Evolutionary conservation across 2,888 invertebrate species (phyloP), one percentile per base, ranked within the genome.

Genomic region (Belgica antarctica): DNA sequence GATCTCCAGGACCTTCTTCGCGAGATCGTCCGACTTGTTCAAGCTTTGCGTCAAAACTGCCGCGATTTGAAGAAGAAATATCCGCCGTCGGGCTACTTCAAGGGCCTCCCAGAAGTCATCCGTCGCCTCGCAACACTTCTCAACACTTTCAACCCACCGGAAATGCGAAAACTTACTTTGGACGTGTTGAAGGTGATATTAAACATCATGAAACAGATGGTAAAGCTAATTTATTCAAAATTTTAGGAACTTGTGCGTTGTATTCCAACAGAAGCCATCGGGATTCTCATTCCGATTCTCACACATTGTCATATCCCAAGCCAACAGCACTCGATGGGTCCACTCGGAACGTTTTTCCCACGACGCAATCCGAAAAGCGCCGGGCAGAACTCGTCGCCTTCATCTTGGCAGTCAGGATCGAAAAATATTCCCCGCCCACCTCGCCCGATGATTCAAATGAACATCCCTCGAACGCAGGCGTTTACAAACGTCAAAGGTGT

Each of bases 41-140:
- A 89, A 63, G 89, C 90, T 72, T 81, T 90, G 72, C 84, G 90
- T 77, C 82, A 77, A 10, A 77, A 77, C 46, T 73, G 78, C 4
- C 78, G 79, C 52, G 78, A 76, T 70, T 77, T 78, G 5, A 77
- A 78, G 24, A 78, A 76, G 72, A 78, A 78, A 59, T 76, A 77
- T 72, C 76, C 78, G 72, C 73, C 72, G 72, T 1, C 41, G 70
- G 52, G 71, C 22, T 70, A 36, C 24, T 59, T 59, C 34, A 70
- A 73, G n/a, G 95, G 95, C 75, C 89, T 94, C 86, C 87, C 90
- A 41, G 95, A 95, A 77, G 89, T 93, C 15, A 84, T 93, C n/a
- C 85, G 93, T 71, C 88, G 94, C 72, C 81, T 96, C 73, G 88
- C 94, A 31, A 92, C 94, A 0, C 82, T 96, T 73, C 84, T 95